Base-by-base conservation (phyloP, 1,140 invertebrate genomes). In the Anastrepha obliqua region DNA sequence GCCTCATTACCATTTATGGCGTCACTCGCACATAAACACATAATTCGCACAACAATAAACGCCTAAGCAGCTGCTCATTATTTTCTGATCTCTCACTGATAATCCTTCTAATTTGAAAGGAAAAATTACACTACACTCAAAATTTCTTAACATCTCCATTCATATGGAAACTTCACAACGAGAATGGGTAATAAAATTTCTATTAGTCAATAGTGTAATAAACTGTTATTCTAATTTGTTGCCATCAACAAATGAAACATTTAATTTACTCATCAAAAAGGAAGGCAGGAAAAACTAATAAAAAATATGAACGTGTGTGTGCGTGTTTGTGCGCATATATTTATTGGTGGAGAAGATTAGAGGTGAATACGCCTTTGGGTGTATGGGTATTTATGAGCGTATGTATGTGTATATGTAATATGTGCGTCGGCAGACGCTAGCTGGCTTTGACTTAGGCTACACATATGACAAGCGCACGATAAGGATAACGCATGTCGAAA, bases 401-500 rank as follows among this genome's bases (percentile, higher is more conserved):
- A 6, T 29, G 29, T 29, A 39, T 67, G 64, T 29, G 15, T 67
- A 20, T 67, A 67, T 9, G n/a, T 29, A 55, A 62, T 62, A 62
- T n/a, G 13, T 62, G 60, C 15, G n/a, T 29, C 29, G 29, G 29
- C 29, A 29, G 0, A 29, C 29, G n/a, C 60, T 17, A 62, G n/a
- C 13, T 15, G 51, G 51, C 11, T 55, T 11, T 8, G 51, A 11
- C 11, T 55, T 2, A 6, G 51, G 51, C 51, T 55, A 11, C 1
- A 42, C n/a, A 29, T 55, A n/a, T 81, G 47, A 81, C 17, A 81
- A 55, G 47, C n/a, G 55, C 74, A 81, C 8, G 74, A 81, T 81
- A 81, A 81, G 74, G 74, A 81, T 81, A 81, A 81, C 47, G 47
- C 74, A 81, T 81, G 74, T 81, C 74, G 74, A 81, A 81, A 55